Evolutionary conservation across 1,140 invertebrate genomes (phyloP).

Genomic region (Phymastichus coffea): DNA sequence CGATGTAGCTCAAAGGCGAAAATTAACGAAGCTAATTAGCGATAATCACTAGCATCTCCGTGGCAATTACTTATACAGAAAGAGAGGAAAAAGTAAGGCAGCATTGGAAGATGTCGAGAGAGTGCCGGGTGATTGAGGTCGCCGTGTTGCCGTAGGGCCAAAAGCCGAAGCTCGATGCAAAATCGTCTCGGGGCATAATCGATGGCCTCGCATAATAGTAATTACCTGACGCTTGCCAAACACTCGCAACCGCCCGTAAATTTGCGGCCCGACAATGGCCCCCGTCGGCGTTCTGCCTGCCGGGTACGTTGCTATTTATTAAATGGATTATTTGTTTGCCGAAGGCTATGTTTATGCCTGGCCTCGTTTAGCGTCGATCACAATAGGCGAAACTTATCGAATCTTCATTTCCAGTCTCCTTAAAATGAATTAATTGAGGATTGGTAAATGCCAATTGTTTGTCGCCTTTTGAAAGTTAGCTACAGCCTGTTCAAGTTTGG

Average conservation of each 20-base stretch:
- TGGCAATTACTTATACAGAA: too few relatives aligned
- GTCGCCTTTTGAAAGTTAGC: too few relatives aligned
- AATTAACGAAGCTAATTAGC: neutral
- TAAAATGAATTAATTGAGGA: too few relatives aligned
- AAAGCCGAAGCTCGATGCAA: neutral
- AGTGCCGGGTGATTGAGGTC: neutral
- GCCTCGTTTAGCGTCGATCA: neutral
- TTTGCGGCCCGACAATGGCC: neutral
- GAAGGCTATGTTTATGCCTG: neutral
- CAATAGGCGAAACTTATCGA: neutral
- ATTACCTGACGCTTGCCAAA: slow-evolving; percentile 25
- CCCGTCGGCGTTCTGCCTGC: too few relatives aligned
- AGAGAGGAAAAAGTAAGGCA: neutral
- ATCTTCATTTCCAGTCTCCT: neutral
- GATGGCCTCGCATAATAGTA: slow-evolving; percentile 23
- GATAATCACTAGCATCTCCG: too few relatives aligned
- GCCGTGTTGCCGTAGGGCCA: neutral
- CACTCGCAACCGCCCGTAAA: slow-evolving; percentile 19
- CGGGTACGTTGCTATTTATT: too few relatives aligned
- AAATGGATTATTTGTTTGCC: slow-evolving; percentile 24
- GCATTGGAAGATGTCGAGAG: neutral
- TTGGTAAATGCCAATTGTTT: too few relatives aligned
- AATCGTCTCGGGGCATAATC: slow-evolving; percentile 18
- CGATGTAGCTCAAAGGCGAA: neutral
- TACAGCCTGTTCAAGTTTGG: too few relatives aligned